Percentiles rank a stretch among this genome's conserved stretches.
Conservation (phyloP, 2,113 vertebrate species). For the Protobothrops flavoviridis region DNA sequence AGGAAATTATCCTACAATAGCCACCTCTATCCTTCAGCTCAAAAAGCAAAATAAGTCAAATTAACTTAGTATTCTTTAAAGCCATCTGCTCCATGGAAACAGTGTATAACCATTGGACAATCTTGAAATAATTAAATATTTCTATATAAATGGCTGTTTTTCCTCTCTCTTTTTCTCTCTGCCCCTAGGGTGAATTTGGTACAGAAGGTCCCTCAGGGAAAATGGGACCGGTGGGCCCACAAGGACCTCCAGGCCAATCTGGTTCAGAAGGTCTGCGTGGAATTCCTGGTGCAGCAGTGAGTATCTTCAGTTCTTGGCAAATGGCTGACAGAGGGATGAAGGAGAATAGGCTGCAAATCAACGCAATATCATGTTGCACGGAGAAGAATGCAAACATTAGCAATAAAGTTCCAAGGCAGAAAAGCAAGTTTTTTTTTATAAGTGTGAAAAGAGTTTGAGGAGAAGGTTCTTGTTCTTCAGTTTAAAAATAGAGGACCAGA, state of each 20-base stretch:
- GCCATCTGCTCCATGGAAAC: not conserved
- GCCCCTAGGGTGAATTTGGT: constrained; percentile 76
- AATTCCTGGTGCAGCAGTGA: constrained; percentile 87
- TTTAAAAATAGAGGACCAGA: not conserved
- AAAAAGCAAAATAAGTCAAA: not conserved
- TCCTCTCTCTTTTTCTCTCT: not conserved
- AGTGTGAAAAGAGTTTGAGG: not conserved
- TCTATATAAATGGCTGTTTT: not conserved
- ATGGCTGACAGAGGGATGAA: not conserved
- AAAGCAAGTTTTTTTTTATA: not conserved
- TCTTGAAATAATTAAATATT: not conserved
- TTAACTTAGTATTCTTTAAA: not conserved
- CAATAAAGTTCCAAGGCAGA: not conserved
- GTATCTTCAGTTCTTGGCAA: constrained; percentile 49
- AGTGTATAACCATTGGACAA: no score
- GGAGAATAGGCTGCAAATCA: not conserved
- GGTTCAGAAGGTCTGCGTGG: constrained; percentile 85
- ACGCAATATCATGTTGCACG: not conserved
- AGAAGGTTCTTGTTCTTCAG: not conserved
- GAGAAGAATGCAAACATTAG: not conserved
- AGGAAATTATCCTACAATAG: not conserved
- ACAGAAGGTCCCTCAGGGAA: constrained; percentile 76
- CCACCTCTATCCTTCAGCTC: not conserved
- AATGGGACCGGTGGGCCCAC: constrained; percentile 80
- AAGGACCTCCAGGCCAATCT: constrained; percentile 78